These are phyloP conservation scores for Pogoniulus pusillus DNA, from an alignment of 2,797 vertebrate species.

Conservation along the genomic window DNA sequence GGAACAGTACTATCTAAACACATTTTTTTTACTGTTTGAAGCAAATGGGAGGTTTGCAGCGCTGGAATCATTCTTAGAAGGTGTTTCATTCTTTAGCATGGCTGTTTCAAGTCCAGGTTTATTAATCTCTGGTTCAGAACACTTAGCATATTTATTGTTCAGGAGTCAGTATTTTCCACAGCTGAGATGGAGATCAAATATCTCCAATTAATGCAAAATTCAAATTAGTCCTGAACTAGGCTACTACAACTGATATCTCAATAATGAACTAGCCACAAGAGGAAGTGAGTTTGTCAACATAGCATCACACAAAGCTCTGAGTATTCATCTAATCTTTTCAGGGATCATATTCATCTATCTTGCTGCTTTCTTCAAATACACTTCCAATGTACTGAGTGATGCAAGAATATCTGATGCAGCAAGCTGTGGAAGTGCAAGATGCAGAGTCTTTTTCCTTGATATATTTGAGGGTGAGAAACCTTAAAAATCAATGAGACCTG, in stretches of 20 bases:
- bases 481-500: constrained; percentile 40
- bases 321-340: constrained; percentile 4
- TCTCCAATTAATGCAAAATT: constrained; percentile 40
- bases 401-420: constrained; percentile 7
- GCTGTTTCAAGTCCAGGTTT: background rate
- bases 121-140: background rate
- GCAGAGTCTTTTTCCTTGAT: constrained; percentile 14
- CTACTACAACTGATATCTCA: background rate
- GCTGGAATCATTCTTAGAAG: background rate
- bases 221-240: constrained; percentile 32
- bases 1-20: background rate
- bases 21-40: background rate
- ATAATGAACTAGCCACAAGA: background rate
- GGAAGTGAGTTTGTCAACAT: background rate
- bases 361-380: constrained; percentile 4
- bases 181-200: background rate
- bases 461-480: constrained; percentile 37
- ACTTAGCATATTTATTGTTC: background rate
- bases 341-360: background rate
- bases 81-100: background rate
- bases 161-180: background rate
- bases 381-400: background rate
- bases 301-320: constrained; percentile 4
- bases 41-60: background rate
- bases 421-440: background rate